Evolutionary conservation across 2,113 vertebrate species (phyloP).

Genomic region (Dromiciops gliroides): DNA sequence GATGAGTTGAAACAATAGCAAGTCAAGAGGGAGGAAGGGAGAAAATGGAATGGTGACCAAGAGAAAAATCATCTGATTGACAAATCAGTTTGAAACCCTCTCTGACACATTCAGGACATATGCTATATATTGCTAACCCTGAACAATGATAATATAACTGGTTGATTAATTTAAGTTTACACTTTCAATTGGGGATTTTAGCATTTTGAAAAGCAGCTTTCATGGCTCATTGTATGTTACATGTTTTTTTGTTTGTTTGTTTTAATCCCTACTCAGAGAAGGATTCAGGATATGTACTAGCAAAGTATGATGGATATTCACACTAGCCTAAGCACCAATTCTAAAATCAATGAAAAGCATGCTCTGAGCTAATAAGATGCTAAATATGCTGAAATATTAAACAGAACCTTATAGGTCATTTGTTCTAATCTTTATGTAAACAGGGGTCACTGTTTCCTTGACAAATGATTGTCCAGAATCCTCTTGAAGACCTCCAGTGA

Average conservation of each 20-base stretch:
- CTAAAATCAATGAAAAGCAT: neutral
- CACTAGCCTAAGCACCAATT: neutral
- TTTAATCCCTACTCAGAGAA: neutral
- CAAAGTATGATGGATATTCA: neutral
- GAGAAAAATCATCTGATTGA: neutral
- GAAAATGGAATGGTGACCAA: neutral
- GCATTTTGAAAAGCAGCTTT: neutral
- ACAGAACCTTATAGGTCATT: neutral
- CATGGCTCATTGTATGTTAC: neutral
- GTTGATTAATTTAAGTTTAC: neutral
- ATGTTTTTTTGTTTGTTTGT: neutral
- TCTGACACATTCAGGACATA: neutral
- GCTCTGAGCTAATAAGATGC: neutral
- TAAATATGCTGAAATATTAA: neutral
- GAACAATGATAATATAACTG: neutral
- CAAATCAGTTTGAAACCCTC: neutral
- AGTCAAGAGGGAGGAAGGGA: neutral
- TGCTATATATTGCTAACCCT: neutral
- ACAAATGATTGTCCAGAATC: neutral
- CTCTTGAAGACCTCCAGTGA: neutral
- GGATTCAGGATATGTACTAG: neutral
- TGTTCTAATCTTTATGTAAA: neutral
- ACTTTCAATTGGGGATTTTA: neutral
- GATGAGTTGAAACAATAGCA: neutral
- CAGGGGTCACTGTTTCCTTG: neutral